Base-by-base conservation (phyloP, 2,113 vertebrate genomes). In the Brachirus orientalis region DNA sequence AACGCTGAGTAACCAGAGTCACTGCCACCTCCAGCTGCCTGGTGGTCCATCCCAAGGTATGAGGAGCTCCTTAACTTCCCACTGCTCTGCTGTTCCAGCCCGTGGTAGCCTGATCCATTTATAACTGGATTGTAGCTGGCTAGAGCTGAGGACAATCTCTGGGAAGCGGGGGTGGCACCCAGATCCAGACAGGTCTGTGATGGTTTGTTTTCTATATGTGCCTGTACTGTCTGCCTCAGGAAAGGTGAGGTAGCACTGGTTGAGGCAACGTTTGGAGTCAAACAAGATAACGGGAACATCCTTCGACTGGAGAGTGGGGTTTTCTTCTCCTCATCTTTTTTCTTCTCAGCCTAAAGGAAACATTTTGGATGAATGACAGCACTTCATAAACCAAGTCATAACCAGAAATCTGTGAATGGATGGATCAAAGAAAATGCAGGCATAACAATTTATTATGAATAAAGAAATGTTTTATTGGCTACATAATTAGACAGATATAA, bases 311-410 rank as follows among this genome's bases (percentile, higher is more conserved):
- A 93, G 16, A 98, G 91, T 0, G 96, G 95, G 0, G 94, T 96
- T 86, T 94, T 95, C 90, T 88, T 95, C 85, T 96, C 95, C 60
- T 96, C 95, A 0, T 95, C 96, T 82, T 95, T 95, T 70, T 95
- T 89, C 87, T 97, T 97, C 89, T 98, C 96, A 6, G 95, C 93
- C 96, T 97, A 78, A 54, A 60, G 77, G 40, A 80, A 17, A 83
- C 13, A 84, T 36, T 61, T 69, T 52, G 51, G 41, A 74, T 75
- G 55, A 81, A 16, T 71, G 35, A 59, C 10, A 58, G 38, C n/a
- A 68, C 20, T 14, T 69, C 6, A 72, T 48, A 18, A 65, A 60
- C 19, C 4, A 61, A n/a, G n/a, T n/a, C n/a, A n/a, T n/a, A n/a
- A n/a, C n/a, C n/a, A n/a, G n/a, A n/a, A n/a, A n/a, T n/a, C n/a